These are phyloP conservation scores for Eulemur mongoz DNA, from an alignment of 2,797 vertebrate genomes.

Conservation along the genomic window DNA sequence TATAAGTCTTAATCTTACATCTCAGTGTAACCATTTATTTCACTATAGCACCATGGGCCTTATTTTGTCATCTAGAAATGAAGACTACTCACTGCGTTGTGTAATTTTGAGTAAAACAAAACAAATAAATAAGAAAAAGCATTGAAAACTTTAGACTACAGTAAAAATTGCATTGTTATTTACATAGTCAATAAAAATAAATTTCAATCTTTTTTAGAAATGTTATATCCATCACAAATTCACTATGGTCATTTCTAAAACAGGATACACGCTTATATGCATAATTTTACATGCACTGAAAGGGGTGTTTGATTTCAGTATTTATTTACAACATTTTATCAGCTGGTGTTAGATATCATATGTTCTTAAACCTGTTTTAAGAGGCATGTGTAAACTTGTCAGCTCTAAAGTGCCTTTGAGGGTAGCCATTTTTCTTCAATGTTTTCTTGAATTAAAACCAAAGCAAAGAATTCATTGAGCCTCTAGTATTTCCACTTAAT, in stretches of 20 bases:
- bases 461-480: neutral
- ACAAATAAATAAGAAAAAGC: neutral
- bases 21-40: neutral
- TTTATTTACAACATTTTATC: neutral
- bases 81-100: neutral
- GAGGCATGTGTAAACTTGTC: neutral
- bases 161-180: neutral
- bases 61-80: neutral
- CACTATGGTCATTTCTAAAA: neutral
- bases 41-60: neutral
- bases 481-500: neutral
- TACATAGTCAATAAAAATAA: neutral
- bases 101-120: neutral
- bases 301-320: neutral
- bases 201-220: neutral
- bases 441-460: neutral
- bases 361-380: neutral
- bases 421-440: neutral
- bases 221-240: neutral
- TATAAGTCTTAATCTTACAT: neutral
- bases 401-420: neutral
- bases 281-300: neutral
- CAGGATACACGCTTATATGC: neutral
- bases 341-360: neutral
- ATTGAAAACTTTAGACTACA: neutral